Evolutionary conservation across 2,113 vertebrate species (phyloP), one percentile per base, ranked within the genome.

Genomic region (Oncorhynchus mykiss): DNA sequence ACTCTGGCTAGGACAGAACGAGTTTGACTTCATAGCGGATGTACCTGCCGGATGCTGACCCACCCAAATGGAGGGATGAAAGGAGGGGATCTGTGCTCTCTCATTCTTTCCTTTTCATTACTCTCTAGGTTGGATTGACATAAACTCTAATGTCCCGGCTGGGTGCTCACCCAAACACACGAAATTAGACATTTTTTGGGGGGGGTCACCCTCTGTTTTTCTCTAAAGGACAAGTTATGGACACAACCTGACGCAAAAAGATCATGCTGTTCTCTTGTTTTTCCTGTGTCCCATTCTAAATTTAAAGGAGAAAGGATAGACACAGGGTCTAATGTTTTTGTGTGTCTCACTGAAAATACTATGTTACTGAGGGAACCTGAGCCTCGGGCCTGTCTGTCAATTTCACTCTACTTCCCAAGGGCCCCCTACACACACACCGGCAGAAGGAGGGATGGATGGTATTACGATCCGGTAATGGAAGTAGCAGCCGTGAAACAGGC

Each of bases 1-100:
- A 87, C 94, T 96, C 27, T 96, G 95, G 94, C 88, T 97, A 75
- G 92, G 94, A 48, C 95, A 96, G 86, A 96, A 94, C 49, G 94
- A 97, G 87, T 95, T 96, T 72, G 94, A 96, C 75, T 95, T 95
- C 73, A 89, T 91, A 67, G 87, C 92, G 0, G 95, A 95, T 12
- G 91, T 95, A 27, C 92, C 91, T 0, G 91, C 92, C 5, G 88
- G 93, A 45, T 94, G 90, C 87, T 92, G 91, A 94, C 82, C 31
- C 31, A 0, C 62, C 1, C 14, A 54, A 59, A 73, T 18, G 22
- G n/a, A 49, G 64, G 54, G 67, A 34, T 68, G 67, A n/a, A 68
- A 22, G 7, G 31, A 69, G 67, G 16, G 11, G 34, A 67, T 13
- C 12, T 27, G 22, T 66, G 49, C 12, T 25, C 25, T 27, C 64